A percentile compares a stretch with the other conserved stretches of the same genome.
Conservation (phyloP, 2,113 vertebrate species). For the Maccullochella peelii region DNA sequence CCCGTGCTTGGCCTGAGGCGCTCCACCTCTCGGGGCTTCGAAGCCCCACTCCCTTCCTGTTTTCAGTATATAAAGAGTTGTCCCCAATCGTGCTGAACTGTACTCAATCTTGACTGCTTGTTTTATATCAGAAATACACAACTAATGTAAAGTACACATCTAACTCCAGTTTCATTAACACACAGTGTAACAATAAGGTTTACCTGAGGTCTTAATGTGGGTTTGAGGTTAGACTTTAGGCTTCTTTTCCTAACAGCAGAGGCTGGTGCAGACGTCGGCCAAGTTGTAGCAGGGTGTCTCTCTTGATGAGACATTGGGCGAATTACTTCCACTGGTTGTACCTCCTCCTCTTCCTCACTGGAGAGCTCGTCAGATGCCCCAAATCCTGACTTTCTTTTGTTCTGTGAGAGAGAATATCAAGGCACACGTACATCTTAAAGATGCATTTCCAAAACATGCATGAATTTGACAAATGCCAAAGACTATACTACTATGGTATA, state of each 20-base stretch:
- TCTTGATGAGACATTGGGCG: constrained; percentile 60
- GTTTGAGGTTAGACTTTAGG: constrained; percentile 48
- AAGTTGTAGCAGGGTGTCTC: constrained; percentile 70
- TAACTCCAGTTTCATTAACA: background rate
- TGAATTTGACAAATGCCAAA: background rate
- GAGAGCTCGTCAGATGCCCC: constrained; percentile 92
- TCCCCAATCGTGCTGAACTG: background rate
- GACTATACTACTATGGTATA: background rate
- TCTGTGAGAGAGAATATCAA: constrained; percentile 73
- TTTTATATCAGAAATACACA: too few relatives aligned
- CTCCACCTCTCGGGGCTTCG: constrained; percentile 67
- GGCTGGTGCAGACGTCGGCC: constrained; percentile 78
- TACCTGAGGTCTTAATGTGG: constrained; percentile 48
- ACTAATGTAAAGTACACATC: background rate
- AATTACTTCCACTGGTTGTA: constrained; percentile 19
- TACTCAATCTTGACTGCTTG: background rate
- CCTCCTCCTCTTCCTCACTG: constrained; percentile 90
- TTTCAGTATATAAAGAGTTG: background rate
- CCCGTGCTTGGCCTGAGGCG: constrained; percentile 85
- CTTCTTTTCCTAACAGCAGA: constrained; percentile 81
- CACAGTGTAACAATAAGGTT: background rate
- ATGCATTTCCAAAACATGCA: background rate
- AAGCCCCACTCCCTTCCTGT: constrained; percentile 61
- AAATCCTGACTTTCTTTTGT: constrained; percentile 69
- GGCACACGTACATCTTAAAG: background rate